Conservation (phyloP, 92 coral and sea anemone species). For the Pocillopora meandrina region DNA sequence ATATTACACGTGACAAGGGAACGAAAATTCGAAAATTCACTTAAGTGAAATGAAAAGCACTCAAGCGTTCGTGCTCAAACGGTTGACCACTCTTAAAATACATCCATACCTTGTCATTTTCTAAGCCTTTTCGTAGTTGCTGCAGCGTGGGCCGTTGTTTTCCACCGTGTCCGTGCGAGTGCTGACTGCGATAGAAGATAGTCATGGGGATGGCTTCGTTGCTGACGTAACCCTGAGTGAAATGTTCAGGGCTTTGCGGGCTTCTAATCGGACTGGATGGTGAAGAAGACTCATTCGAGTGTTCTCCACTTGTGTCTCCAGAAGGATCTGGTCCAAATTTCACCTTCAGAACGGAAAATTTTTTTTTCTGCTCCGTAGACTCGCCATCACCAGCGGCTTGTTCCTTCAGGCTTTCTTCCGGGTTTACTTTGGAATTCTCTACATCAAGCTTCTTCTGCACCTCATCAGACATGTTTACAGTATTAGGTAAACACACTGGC, state of each 20-base stretch:
- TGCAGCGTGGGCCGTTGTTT: constrained; percentile 89
- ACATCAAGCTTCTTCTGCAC: background rate
- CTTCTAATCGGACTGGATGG: background rate
- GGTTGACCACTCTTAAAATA: background rate
- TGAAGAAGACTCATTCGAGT: background rate
- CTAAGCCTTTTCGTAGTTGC: constrained; percentile 85
- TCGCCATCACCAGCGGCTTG: background rate
- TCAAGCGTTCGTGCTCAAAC: background rate
- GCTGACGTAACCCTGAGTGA: constrained; percentile 52
- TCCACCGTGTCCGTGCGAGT: constrained; percentile 60
- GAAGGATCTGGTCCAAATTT: constrained; percentile 6
- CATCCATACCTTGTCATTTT: constrained; percentile 44
- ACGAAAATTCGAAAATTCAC: background rate
- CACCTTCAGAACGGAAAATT: constrained; percentile 22
- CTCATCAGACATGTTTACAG: constrained; percentile 32
- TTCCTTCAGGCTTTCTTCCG: no score
- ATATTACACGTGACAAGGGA: background rate
- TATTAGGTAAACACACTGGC: background rate
- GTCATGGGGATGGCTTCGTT: constrained; percentile 98
- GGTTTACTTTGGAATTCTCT: background rate
- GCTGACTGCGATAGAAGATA: constrained; percentile 82
- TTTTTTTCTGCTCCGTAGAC: constrained; percentile 12
- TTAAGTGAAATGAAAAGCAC: constrained; percentile 13
- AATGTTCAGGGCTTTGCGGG: constrained; percentile 57
- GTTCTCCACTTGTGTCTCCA: background rate